Percentiles rank a stretch among this genome's conserved stretches.
Evolutionary conservation across 2,113 vertebrate genomes (phyloP).

Genomic region (Pomatostomus ruficeps): DNA sequence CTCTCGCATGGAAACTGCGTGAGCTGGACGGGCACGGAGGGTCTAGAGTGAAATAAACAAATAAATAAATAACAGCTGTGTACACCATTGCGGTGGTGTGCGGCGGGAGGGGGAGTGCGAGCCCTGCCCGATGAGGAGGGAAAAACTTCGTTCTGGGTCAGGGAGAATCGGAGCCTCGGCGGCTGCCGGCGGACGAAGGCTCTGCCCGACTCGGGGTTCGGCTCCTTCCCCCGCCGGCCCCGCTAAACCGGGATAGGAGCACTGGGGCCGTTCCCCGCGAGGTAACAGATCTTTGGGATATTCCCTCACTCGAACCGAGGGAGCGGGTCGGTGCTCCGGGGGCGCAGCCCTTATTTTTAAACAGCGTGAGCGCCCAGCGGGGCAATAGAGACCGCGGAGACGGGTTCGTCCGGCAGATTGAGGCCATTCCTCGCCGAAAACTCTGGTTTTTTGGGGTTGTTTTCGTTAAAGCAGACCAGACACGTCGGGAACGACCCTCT

Average conservation of each 20-base stretch:
- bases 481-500: neutral
- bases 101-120: neutral
- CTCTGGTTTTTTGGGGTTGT: fast-evolving
- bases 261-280: neutral
- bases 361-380: fast-evolving
- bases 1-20: neutral
- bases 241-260: fast-evolving
- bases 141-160: neutral
- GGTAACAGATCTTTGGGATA: fast-evolving
- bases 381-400: neutral
- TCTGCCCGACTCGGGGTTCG: neutral
- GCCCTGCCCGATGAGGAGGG: neutral
- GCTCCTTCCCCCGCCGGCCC: neutral
- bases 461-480: neutral
- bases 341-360: fast-evolving
- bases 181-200: neutral
- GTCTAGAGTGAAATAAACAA: neutral
- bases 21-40: neutral
- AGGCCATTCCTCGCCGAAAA: neutral
- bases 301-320: fast-evolving
- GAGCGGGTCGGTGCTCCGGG: fast-evolving
- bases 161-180: fast-evolving
- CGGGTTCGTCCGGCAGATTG: fast-evolving
- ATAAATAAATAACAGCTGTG: neutral
- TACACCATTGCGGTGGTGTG: fast-evolving